Percentiles rank a stretch among this genome's conserved stretches.
Evolutionary conservation across 2,113 vertebrate species (phyloP).

Genomic region (Thomomys bottae): DNA sequence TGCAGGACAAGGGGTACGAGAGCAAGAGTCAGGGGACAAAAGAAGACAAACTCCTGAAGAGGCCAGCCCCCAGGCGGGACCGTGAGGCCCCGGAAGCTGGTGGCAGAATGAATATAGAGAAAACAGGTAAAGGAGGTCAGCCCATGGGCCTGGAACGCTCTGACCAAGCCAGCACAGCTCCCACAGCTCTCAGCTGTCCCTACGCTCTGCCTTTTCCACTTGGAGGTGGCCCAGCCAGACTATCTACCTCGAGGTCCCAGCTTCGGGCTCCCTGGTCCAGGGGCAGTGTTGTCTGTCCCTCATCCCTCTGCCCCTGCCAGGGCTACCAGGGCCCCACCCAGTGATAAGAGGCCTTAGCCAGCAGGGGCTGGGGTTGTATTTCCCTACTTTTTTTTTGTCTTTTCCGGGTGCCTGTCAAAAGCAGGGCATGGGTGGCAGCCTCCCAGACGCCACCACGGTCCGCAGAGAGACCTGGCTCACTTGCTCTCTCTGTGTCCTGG

Average conservation of each 20-base stretch:
- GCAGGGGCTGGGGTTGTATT: conserved; percentile 40
- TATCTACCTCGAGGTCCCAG: not conserved
- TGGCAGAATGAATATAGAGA: conserved; percentile 83
- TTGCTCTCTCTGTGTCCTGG: not conserved
- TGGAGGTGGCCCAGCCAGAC: not conserved
- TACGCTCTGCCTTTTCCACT: not conserved
- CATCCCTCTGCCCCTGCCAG: not conserved
- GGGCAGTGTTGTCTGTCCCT: not conserved
- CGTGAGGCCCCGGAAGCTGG: conserved; percentile 63
- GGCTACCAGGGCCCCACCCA: not conserved
- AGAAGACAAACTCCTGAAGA: conserved; percentile 81
- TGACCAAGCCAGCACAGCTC: not conserved
- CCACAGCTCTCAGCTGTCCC: not conserved
- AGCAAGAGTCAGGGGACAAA: conserved; percentile 85
- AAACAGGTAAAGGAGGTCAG: conserved; percentile 79
- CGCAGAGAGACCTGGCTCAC: not conserved
- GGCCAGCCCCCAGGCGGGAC: conserved; percentile 40
- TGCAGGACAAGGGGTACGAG: conserved; percentile 85
- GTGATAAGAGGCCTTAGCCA: conserved; percentile 65
- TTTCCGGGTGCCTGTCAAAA: conserved; percentile 27
- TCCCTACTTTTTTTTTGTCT: conserved; percentile 62
- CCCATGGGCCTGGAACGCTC: not conserved
- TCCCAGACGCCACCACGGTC: not conserved
- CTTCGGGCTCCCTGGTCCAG: not conserved
- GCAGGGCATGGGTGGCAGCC: conserved; percentile 39